phyloP scores from a whole-genome alignment of 2,113 vertebrate species.

The Symphodus melops region DNA sequence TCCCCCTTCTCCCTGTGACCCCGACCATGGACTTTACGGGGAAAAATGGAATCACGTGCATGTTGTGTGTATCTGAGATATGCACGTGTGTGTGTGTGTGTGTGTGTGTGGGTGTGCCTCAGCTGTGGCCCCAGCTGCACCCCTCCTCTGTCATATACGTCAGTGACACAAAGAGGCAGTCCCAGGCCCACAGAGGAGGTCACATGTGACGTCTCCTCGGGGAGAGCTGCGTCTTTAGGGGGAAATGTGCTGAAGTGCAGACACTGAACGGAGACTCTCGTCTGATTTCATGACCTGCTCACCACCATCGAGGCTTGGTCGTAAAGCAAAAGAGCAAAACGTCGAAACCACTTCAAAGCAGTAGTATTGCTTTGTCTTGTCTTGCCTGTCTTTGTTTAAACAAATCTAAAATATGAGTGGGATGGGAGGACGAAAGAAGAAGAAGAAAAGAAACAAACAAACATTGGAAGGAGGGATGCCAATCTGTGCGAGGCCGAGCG shows the following conservation, averaged over 20 bases:
- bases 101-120: constrained; percentile 23
- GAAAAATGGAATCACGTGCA: constrained; percentile 5
- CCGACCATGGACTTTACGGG: constrained; percentile 27
- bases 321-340: not conserved
- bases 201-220: constrained; percentile 8
- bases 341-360: constrained; percentile 8
- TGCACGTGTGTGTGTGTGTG: not conserved
- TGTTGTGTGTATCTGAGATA: not conserved
- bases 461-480: constrained; percentile 30
- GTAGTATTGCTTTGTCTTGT: too few species aligned
- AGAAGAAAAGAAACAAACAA: too few species aligned
- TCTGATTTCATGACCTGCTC: constrained; percentile 14
- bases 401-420: constrained; percentile 20
- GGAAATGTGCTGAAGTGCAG: constrained; percentile 14
- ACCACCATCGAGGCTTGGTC: not conserved
- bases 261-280: not conserved
- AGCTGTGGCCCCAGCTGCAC: constrained; percentile 58
- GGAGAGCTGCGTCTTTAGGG: constrained; percentile 36
- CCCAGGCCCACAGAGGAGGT: constrained; percentile 19
- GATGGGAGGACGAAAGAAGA: constrained; percentile 19
- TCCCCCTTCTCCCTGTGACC: not conserved
- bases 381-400: too few species aligned
- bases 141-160: constrained; percentile 28
- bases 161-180: constrained; percentile 31
- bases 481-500: constrained; percentile 44